phyloP scores from a whole-genome alignment of 2,888 invertebrate genomes.

The Nemoura dubitans region DNA sequence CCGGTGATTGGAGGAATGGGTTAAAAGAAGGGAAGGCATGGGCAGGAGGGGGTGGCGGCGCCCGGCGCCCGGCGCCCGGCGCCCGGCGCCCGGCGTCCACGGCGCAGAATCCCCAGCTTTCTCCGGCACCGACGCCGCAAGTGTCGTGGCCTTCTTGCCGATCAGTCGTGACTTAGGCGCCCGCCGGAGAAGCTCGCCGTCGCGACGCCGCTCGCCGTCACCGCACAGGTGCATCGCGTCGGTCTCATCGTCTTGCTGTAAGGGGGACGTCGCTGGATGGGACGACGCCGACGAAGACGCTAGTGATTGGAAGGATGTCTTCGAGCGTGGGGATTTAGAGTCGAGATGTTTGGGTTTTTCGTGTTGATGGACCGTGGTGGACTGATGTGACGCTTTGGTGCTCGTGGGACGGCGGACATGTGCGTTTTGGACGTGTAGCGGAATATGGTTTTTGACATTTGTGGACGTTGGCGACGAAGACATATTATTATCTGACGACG shows the following conservation, averaged over 20 bases:
- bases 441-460: not conserved
- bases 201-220: not conserved
- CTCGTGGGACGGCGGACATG: not conserved
- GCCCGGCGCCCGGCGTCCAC: slow-evolving; percentile 43
- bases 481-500: not conserved
- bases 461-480: not conserved
- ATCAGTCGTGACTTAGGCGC: slow-evolving; percentile 26
- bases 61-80: slow-evolving; percentile 44
- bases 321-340: not conserved
- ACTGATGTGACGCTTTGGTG: not conserved
- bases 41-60: slow-evolving; percentile 45
- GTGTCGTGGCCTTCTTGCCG: not conserved
- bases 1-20: slow-evolving; percentile 51
- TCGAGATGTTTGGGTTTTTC: not conserved
- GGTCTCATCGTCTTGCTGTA: not conserved
- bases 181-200: not conserved
- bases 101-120: slow-evolving; percentile 28
- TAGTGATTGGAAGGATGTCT: not conserved
- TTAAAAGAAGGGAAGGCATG: slow-evolving; percentile 46
- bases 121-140: slow-evolving; percentile 30
- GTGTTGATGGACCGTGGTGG: not conserved
- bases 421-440: not conserved
- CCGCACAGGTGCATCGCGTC: not conserved
- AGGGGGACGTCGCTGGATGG: not conserved
- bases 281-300: not conserved